Conservation (phyloP, 2,888 invertebrate genomes). For the Aphrophora alni region DNA sequence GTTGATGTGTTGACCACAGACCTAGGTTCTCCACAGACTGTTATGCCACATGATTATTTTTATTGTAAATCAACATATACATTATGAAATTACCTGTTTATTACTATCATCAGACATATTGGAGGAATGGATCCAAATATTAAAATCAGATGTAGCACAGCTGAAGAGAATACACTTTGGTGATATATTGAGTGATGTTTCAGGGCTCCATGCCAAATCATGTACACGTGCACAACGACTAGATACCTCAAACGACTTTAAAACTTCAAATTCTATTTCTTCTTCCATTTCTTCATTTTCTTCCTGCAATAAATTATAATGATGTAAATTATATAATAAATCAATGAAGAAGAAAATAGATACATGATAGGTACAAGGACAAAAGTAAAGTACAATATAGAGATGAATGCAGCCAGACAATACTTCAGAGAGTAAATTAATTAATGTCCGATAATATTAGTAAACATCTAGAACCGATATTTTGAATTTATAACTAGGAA, state of each 20-base stretch:
- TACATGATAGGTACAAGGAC: constrained; percentile 49
- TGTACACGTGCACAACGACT: constrained; percentile 60
- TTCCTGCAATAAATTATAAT: constrained; percentile 54
- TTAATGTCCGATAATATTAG: too few species aligned
- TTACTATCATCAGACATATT: constrained; percentile 37
- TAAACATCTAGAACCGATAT: too few species aligned
- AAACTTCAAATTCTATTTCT: constrained; percentile 61
- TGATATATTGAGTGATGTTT: constrained; percentile 64
- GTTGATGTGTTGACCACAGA: too few species aligned
- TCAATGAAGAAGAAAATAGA: too few species aligned
- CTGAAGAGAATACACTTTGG: constrained; percentile 65
- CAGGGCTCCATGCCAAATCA: constrained; percentile 66
- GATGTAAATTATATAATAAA: too few species aligned
- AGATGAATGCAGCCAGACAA: too few species aligned
- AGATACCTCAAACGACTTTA: constrained; percentile 63
- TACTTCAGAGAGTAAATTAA: too few species aligned
- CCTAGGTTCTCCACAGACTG: too few species aligned
- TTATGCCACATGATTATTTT: too few species aligned
- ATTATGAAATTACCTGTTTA: constrained; percentile 33
- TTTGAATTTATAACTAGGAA: too few species aligned
- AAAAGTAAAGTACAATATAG: constrained; percentile 27
- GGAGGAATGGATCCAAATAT: constrained; percentile 51
- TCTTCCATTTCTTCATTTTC: constrained; percentile 62
- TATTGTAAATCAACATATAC: too few species aligned
- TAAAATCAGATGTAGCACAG: constrained; percentile 64